phyloP scores from a whole-genome alignment of 2,797 vertebrate genomes.

The Ciconia nigra region DNA sequence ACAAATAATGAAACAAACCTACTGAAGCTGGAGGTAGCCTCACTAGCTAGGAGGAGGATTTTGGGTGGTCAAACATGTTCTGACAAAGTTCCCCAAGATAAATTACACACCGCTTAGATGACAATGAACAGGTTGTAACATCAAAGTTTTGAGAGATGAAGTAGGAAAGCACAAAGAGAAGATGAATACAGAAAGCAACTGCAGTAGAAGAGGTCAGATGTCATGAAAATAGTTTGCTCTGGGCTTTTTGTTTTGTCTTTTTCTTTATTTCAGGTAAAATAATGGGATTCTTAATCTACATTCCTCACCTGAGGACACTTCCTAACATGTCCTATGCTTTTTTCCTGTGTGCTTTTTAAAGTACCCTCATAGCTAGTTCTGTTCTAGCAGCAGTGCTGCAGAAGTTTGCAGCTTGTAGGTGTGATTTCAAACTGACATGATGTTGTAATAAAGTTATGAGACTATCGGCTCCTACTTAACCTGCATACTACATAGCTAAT shows the following conservation, averaged over 20 bases:
- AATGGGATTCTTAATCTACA: neutral
- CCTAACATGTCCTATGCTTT: neutral
- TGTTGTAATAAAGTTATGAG: constrained; percentile 9
- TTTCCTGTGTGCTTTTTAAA: neutral
- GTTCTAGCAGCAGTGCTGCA: neutral
- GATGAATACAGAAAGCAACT: neutral
- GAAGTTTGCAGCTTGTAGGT: neutral
- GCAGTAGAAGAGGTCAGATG: constrained; percentile 26
- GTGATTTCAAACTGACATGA: neutral
- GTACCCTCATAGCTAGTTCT: neutral
- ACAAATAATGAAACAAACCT: neutral
- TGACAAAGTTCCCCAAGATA: constrained; percentile 26
- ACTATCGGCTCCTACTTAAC: neutral
- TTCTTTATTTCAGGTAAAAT: constrained; percentile 9
- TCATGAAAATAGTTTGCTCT: constrained; percentile 14
- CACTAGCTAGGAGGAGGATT: constrained; percentile 20
- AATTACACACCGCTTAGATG: constrained; percentile 24
- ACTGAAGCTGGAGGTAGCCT: neutral
- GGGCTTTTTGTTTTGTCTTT: constrained; percentile 15
- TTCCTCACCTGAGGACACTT: constrained; percentile 1
- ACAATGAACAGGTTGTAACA: constrained; percentile 34
- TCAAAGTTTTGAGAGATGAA: neutral
- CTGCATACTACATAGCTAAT: neutral
- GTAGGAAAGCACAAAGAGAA: constrained; percentile 16
- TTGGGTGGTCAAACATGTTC: constrained; percentile 48